A percentile compares a stretch with the other conserved stretches of the same genome.
phyloP scores from a whole-genome alignment of 1,140 invertebrate genomes.

The Papilio aristodemus region DNA sequence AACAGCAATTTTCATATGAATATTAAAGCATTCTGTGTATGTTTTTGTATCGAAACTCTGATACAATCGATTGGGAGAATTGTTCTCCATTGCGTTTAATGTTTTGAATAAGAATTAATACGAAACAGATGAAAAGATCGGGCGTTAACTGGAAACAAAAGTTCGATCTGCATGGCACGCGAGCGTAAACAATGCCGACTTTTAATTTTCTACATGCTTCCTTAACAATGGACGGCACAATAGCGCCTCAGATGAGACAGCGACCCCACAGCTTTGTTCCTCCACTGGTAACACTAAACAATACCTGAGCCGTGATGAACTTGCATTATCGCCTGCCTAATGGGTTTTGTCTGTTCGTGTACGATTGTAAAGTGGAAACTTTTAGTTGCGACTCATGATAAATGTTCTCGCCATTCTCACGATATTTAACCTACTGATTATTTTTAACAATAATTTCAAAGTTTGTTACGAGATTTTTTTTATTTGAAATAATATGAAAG shows the following conservation, averaged over 20 bases:
- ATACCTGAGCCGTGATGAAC: slow-evolving; percentile 67
- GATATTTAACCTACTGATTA: slow-evolving; percentile 36
- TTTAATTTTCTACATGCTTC: slow-evolving; percentile 74
- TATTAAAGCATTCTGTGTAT: slow-evolving; percentile 1
- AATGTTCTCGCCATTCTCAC: slow-evolving; percentile 59
- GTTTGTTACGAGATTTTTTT: not conserved
- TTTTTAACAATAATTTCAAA: slow-evolving; percentile 2
- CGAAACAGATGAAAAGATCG: slow-evolving; percentile 21
- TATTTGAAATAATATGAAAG: too few relatives aligned
- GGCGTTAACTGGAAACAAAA: slow-evolving; percentile 46
- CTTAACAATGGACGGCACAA: slow-evolving; percentile 67
- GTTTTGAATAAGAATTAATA: slow-evolving; percentile 26
- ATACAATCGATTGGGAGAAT: not conserved
- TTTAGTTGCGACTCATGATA: slow-evolving; percentile 51
- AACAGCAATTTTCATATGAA: not conserved
- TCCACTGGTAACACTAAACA: slow-evolving; percentile 64
- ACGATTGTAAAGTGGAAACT: slow-evolving; percentile 58
- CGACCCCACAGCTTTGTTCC: slow-evolving; percentile 64
- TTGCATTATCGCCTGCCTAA: slow-evolving; percentile 75
- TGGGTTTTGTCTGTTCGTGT: slow-evolving; percentile 66
- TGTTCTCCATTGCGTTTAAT: slow-evolving; percentile 15
- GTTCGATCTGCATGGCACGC: slow-evolving; percentile 51
- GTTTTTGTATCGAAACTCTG: not conserved
- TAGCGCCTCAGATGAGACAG: slow-evolving; percentile 70
- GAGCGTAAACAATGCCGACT: slow-evolving; percentile 67